Base-by-base conservation (phyloP, 2,888 invertebrate species). In the Labia minor region DNA sequence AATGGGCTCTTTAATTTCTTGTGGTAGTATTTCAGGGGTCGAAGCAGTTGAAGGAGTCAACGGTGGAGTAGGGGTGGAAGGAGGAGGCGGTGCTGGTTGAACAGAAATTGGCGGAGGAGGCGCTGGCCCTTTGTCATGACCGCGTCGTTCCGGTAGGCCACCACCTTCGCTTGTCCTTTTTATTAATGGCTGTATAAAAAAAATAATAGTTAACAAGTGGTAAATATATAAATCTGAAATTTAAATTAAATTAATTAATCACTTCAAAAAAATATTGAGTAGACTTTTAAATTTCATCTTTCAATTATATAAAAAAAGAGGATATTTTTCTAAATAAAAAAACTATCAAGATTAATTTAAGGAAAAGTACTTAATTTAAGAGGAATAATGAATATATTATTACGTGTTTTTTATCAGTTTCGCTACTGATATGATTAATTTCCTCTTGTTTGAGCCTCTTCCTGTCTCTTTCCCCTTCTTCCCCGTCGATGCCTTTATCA, bases 51-150 rank as follows among this genome's bases (percentile, higher is more conserved):
- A 74, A n/a, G 74, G 75, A 61, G 71, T 74, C 71, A 70, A 74
- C 71, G 70, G 71, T 26, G 66, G 66, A 26, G 64, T 72, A 10
- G 62, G 33, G 21, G 65, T n/a, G 37, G 33, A 49, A 68, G 73
- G 67, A 71, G 69, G 67, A 63, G 61, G 37, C 1, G 68, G 26
- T 62, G 68, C 64, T 49, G 67, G 66, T 71, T 72, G 65, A 71
- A 74, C 67, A n/a, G 62, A n/a, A 49, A 69, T 66, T 19, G 85
- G 85, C 21, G 90, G 90, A 67, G 85, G 85, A 11, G 89, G 91
- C 62, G 89, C 91, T 68, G 89, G 90, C 69, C 91, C 91, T 77
- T 92, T 91, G 74, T 90, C 90, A 61, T 81, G 78, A 16, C 83
- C 82, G 67, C 80, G 76, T 74, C 82, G 79, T 68, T 83, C 80